Percentiles rank a stretch among this genome's conserved stretches.
Evolutionary conservation across 2,797 vertebrate species (phyloP).

Genomic region (Sebastes nivosus): DNA sequence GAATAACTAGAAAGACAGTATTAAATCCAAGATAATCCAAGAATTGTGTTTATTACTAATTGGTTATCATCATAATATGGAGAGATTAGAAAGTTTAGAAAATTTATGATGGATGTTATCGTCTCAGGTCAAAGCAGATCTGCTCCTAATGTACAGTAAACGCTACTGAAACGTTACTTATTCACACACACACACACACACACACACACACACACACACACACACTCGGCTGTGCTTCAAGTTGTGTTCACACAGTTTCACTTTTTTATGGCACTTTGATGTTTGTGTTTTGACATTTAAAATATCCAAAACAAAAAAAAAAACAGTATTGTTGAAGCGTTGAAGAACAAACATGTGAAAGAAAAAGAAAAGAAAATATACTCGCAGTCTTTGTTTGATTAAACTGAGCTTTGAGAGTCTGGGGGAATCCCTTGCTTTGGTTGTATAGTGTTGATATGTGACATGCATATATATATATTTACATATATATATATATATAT

Average conservation of each 20-base stretch:
- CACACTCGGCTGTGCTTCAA: conserved; percentile 20
- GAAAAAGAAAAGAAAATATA: neutral
- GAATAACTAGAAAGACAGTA: neutral
- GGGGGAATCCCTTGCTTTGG: neutral
- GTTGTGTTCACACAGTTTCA: conserved; percentile 23
- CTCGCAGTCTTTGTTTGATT: conserved; percentile 11
- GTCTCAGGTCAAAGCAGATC: conserved; percentile 48
- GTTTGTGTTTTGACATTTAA: conserved; percentile 59
- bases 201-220: neutral
- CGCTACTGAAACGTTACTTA: conserved; percentile 43
- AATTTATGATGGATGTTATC: conserved; percentile 6
- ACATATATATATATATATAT: neutral
- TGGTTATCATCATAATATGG: neutral
- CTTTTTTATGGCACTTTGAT: conserved; percentile 61
- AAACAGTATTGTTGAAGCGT: conserved; percentile 24
- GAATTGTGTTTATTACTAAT: neutral
- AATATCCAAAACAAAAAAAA: conserved; percentile 24
- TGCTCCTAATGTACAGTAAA: conserved; percentile 36
- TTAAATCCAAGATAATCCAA: neutral
- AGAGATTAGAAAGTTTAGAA: neutral
- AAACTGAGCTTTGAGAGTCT: conserved; percentile 15
- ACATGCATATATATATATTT: conserved; percentile 15
- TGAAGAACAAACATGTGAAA: conserved; percentile 26
- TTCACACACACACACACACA: neutral
- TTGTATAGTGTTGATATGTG: conserved; percentile 7